Evolutionary conservation across 2,888 invertebrate genomes (phyloP).

Genomic region (Dasysyrphus albostriatus): DNA sequence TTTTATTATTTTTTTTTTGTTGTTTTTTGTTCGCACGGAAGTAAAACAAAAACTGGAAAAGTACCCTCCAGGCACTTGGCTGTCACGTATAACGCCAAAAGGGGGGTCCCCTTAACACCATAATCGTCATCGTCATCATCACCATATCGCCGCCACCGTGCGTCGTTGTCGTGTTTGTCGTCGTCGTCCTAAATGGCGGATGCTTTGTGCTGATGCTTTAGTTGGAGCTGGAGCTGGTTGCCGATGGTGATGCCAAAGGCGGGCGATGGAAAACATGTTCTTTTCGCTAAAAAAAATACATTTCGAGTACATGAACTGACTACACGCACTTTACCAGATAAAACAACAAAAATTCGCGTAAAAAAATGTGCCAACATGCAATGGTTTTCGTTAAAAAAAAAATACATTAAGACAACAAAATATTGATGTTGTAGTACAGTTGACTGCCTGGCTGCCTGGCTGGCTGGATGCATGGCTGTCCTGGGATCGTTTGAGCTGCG

Average conservation of each 20-base stretch:
- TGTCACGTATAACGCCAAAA: slow-evolving; percentile 35
- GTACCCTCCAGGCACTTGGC: slow-evolving; percentile 42
- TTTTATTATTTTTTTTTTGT: not conserved
- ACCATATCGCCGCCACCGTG: not conserved
- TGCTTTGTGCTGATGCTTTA: slow-evolving; percentile 44
- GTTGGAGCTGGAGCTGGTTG: slow-evolving; percentile 21
- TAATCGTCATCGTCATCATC: slow-evolving; percentile 45
- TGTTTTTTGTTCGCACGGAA: slow-evolving; percentile 17
- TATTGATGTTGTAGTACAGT: not conserved
- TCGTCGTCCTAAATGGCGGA: slow-evolving; percentile 54
- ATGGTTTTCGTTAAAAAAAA: slow-evolving; percentile 63
- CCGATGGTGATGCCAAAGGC: slow-evolving; percentile 43
- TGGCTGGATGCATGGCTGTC: not conserved
- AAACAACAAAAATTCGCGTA: slow-evolving; percentile 30
- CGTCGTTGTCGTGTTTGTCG: slow-evolving; percentile 10
- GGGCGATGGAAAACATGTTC: slow-evolving; percentile 34
- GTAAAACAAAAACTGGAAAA: slow-evolving; percentile 36
- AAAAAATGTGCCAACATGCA: slow-evolving; percentile 74
- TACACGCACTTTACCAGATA: slow-evolving; percentile 59
- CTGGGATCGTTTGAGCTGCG: not conserved
- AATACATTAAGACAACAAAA: slow-evolving; percentile 57
- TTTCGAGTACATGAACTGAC: slow-evolving; percentile 48
- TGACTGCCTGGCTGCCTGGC: not conserved
- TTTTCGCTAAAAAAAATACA: slow-evolving; percentile 15
- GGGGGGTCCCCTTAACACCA: slow-evolving; percentile 18